Base-by-base conservation (phyloP, 2,797 vertebrate species). In the Pseudotriccus pelzelni region DNA sequence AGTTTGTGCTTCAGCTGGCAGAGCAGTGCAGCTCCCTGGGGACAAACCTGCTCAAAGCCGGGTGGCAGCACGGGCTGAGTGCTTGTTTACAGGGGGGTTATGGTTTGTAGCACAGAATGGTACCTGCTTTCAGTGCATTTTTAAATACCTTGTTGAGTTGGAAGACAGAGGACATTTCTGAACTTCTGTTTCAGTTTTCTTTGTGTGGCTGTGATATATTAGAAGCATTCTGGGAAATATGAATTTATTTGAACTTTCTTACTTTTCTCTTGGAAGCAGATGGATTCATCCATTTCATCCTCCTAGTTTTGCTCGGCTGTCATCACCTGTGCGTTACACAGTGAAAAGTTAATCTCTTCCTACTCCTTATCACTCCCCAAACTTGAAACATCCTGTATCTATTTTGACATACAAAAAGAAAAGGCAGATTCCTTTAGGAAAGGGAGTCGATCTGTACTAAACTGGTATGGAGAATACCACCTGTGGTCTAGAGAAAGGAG, bases 51-150 rank as follows among this genome's bases (percentile, higher is more conserved):
- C 56, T 52, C 9, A 1, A 7, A n/a, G 39, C 36, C 2, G 2
- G 24, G 27, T 23, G 24, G 1, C 43, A 41, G 30, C 2, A 0
- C 0, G 21, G 47, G n/a, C 23, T 6, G 7, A 21, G 25, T 32
- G 27, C 37, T 53, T 46, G 14, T 49, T 52, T 50, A 15, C 5
- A 22, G 20, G 1, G 28, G 44, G 20, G 7, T 39, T 75, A 13
- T 13, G 7, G 3, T 15, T 36, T 21, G 21, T 8, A 46, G 32
- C 28, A 21, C 49, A 24, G 16, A 37, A 5, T 7, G 27, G 34
- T 12, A n/a, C 36, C 64, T 3, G 2, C 3, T 44, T 64, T 37
- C 24, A 15, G 0, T 32, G 13, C 52, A 19, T 36, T 55, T 78
- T 3, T 7, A 1, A 53, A 36, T n/a, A 32, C 32, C 7, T 76